These are phyloP conservation scores for Tyto alba DNA, from an alignment of 2,113 vertebrate species.

Conservation along the genomic window DNA sequence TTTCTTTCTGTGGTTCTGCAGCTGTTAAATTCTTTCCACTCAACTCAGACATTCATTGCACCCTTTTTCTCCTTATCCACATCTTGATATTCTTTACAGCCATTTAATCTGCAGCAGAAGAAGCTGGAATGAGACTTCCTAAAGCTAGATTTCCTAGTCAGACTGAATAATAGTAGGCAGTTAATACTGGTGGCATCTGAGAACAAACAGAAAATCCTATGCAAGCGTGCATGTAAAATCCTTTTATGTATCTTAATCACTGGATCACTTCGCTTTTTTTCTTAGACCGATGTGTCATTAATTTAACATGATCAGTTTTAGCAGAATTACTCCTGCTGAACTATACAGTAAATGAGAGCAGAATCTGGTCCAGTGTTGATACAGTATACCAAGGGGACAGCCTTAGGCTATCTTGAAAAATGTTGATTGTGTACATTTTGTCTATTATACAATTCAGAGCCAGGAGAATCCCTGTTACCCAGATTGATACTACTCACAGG, in stretches of 20 bases:
- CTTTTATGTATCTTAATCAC: not conserved
- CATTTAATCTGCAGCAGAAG: not conserved
- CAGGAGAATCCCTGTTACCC: not conserved
- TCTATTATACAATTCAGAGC: not conserved
- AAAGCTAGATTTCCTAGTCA: not conserved
- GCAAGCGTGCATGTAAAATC: not conserved
- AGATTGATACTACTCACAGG: not conserved
- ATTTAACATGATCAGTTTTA: not conserved
- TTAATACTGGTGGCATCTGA: not conserved
- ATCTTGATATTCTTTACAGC: constrained; percentile 10
- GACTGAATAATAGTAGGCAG: not conserved
- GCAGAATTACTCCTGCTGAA: not conserved
- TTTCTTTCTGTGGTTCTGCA: not conserved
- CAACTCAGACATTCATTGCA: not conserved
- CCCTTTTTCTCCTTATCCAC: not conserved
- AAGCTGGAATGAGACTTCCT: not conserved
- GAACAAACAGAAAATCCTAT: not conserved
- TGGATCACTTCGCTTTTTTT: not conserved
- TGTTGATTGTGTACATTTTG: not conserved
- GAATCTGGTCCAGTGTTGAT: not conserved
- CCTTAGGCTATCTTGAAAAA: not conserved
- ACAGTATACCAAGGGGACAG: not conserved
- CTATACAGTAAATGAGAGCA: not conserved
- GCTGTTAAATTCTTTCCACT: constrained; percentile 45
- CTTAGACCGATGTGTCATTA: not conserved